A percentile compares a stretch with the other conserved stretches of the same genome.
phyloP scores from a whole-genome alignment of 2,113 vertebrate species.

The Bujurquina vittata region DNA sequence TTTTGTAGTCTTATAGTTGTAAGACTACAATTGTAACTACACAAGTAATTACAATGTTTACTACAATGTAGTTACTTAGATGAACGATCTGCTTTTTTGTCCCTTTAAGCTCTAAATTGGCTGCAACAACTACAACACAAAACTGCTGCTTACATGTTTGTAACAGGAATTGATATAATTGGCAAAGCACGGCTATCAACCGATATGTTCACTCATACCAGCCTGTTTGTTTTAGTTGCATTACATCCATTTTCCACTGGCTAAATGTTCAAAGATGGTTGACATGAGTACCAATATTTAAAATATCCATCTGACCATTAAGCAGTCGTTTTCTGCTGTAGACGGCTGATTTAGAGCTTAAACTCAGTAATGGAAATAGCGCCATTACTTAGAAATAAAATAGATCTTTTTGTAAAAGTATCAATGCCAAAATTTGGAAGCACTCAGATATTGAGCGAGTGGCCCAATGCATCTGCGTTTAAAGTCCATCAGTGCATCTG shows the following conservation, averaged over 20 bases:
- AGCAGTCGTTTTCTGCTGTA: neutral
- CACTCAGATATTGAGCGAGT: too few relatives aligned
- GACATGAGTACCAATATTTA: neutral
- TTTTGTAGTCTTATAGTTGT: neutral
- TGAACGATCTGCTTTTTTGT: neutral
- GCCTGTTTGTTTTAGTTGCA: neutral
- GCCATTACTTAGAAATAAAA: too few relatives aligned
- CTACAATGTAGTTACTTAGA: neutral
- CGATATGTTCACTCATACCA: neutral
- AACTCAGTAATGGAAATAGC: neutral
- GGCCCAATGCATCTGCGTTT: too few relatives aligned
- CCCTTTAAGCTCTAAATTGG: neutral
- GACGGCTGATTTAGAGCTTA: neutral
- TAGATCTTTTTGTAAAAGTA: too few relatives aligned
- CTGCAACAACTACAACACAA: neutral
- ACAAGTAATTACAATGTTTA: neutral
- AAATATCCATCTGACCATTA: neutral
- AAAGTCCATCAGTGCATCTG: too few relatives aligned
- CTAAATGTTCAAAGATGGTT: neutral
- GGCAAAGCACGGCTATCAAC: neutral
- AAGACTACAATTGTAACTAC: neutral
- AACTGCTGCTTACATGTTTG: neutral
- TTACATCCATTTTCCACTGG: neutral
- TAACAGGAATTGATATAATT: neutral
- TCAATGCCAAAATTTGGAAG: neutral